Evolutionary conservation across 2,797 vertebrate species (phyloP), one percentile per base, ranked within the genome.

Genomic region (Botia almorhae): DNA sequence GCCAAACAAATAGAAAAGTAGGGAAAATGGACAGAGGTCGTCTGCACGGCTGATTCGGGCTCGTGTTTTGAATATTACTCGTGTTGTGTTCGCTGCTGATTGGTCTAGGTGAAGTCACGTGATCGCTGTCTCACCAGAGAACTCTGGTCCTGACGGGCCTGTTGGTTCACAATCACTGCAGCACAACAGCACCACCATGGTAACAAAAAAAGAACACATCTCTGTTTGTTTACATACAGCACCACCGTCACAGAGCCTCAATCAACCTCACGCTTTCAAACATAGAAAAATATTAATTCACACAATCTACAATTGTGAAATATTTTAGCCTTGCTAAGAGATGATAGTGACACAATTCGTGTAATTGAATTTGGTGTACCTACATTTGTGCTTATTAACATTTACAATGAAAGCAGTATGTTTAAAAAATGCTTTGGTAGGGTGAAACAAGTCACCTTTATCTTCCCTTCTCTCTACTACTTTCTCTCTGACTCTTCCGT

Each of bases 1-100:
- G 55, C 69, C 39, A 76, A 72, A 50, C 61, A 53, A 12, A 91
- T 92, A 81, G 74, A 79, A 84, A 80, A 74, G 4, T 14, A 81
- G 46, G 36, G 69, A 43, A 60, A 53, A 74, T 84, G 67, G 80
- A 74, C 70, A 74, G 71, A 58, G 56, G 53, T n/a, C n/a, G 8
- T 53, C 55, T 23, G 39, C 48, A 29, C 36, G 56, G 68, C 56
- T 19, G 71, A 79, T 76, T 70, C 74, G 17, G 23, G 55, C 43
- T 55, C 67, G 50, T 76, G 65, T 73, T 78, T 85, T 85, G 68
- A 81, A 83, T 81, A 69, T 21, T 5, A 56, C 51, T 33, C 78
- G 72, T 71, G 53, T 65, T 63, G 36, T 74, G 53, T 55, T 81
- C 69, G 70, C 61, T 83, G 36, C 63, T 82, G 69, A 64, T 81